Evolutionary conservation across 2,113 vertebrate species (phyloP), one percentile per base, ranked within the genome.

Genomic region (Tautogolabrus adspersus): DNA sequence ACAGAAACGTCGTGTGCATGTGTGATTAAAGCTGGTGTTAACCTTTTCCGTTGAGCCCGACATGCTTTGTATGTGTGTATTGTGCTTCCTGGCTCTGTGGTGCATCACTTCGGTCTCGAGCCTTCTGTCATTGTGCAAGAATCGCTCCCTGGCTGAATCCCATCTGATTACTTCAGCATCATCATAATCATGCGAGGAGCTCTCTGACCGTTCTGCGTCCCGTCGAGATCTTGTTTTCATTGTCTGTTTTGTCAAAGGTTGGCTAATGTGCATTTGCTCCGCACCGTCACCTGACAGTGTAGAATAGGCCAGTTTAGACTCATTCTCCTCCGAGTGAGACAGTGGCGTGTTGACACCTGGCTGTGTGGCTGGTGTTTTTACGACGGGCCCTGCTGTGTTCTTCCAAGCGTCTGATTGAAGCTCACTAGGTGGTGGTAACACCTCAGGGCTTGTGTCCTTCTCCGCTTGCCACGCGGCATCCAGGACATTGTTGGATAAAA

Each of bases 331-430:
- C 89, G 92, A 93, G 94, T 95, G 95, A 94, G 96, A 95, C 93
- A 94, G 93, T 91, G 95, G 95, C 93, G 93, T 93, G 94, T 95
- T 95, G 96, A 96, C 96, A 96, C 96, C 94, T 91, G 94, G 91
- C 93, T 95, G 95, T 93, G 94, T 88, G 95, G 95, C 94, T 93
- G 92, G 94, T 95, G 95, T 95, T 96, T 97, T 95, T 87, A 95
- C 93, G 94, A 95, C 90, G 87, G 95, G 94, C 92, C 97, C 96
- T 83, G 96, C 94, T 96, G 93, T 93, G 90, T 95, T 91, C 88
- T 95, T 96, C 88, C 95, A 94, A 88, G 95, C 92, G 94, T 96
- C 88, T 94, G 94, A 96, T 94, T 97, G 96, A 91, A 95, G 94
- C 95, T 96, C 96, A 86, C 95, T 93, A 93, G 95, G 95, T 94